Evolutionary conservation across 1,140 invertebrate species (phyloP), one percentile per base, ranked within the genome.

Genomic region (Drusus annulatus): DNA sequence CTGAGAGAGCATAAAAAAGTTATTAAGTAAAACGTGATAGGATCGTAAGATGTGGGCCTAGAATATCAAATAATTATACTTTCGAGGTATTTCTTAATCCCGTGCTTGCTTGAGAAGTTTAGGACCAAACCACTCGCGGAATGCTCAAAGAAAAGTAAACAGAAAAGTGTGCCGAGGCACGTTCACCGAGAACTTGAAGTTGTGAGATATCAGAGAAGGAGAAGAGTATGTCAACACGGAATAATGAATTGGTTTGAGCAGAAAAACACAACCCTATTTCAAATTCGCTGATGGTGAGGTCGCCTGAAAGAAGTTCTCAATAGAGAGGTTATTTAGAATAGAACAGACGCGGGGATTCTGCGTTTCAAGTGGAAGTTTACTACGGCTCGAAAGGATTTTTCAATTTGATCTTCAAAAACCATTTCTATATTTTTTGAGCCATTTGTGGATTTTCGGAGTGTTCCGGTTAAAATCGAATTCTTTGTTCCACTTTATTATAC

Each of bases 241-340:
- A 63, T 63, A 63, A 63, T 63, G 23, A 63, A 16, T 23, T 28
- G 60, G 23, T 63, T 25, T 63, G 10, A 63, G 13, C 19, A 63
- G 60, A 63, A 28, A 28, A 63, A 63, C 23, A 63, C 3, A 23
- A 56, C 19, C 19, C 54, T n/a, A 21, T 56, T 56, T n/a, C n/a
- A 56, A 56, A 17, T 56, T 17, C 54, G n/a, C 54, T 21, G 54
- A 56, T 54, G 3, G 31, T 36, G 7, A 36, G 31, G 31, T 36
- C 7, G 31, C 31, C 31, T 36, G 31, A 7, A 0, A 4, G 31
- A 36, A 36, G 13, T 45, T 45, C 36, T 45, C 8, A 45, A 45
- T 13, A 45, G 36, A 45, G 36, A 45, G 2, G 36, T 45, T 13
- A 45, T 45, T 45, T 45, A 45, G 36, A 45, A 45, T 45, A 45